Percentiles rank a stretch among this genome's conserved stretches.
phyloP scores from a whole-genome alignment of 2,888 invertebrate genomes.

The Apodemia mormo region DNA sequence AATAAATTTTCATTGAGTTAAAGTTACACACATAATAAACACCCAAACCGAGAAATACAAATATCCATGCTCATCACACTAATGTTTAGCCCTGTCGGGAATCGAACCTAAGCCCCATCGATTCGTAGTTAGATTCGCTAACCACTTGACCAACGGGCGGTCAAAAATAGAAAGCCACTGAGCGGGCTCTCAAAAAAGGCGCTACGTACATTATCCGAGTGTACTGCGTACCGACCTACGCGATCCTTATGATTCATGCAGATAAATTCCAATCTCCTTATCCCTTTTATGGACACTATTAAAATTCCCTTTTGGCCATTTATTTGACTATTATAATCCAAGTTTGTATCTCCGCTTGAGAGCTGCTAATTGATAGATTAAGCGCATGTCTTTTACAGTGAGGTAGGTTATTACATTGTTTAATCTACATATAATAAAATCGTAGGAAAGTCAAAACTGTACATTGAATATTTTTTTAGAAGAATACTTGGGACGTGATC shows the following conservation, averaged over 20 bases:
- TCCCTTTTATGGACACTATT: slow-evolving; percentile 60
- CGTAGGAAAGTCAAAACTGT: too few relatives aligned
- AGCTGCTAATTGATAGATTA: slow-evolving; percentile 16
- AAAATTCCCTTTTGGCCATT: slow-evolving; percentile 60
- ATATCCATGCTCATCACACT: too few relatives aligned
- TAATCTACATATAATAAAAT: not conserved
- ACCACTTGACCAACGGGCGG: too few relatives aligned
- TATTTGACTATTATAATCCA: slow-evolving; percentile 50
- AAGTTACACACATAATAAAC: too few relatives aligned
- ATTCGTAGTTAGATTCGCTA: too few relatives aligned
- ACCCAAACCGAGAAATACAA: too few relatives aligned
- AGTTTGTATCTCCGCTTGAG: slow-evolving; percentile 5
- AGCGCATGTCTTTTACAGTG: not conserved
- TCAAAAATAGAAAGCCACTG: not conserved
- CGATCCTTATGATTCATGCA: slow-evolving; percentile 57
- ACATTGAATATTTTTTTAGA: too few relatives aligned
- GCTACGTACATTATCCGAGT: slow-evolving; percentile 6
- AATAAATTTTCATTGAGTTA: too few relatives aligned
- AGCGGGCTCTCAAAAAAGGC: slow-evolving; percentile 3
- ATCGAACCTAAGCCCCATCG: too few relatives aligned
- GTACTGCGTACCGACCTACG: slow-evolving; percentile 50
- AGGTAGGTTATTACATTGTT: slow-evolving; percentile 8
- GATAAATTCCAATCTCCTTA: slow-evolving; percentile 46
- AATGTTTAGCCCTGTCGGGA: too few relatives aligned
- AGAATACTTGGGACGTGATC: too few relatives aligned